Evolutionary conservation across 2,113 vertebrate species (phyloP).

Genomic region (Charina bottae): DNA sequence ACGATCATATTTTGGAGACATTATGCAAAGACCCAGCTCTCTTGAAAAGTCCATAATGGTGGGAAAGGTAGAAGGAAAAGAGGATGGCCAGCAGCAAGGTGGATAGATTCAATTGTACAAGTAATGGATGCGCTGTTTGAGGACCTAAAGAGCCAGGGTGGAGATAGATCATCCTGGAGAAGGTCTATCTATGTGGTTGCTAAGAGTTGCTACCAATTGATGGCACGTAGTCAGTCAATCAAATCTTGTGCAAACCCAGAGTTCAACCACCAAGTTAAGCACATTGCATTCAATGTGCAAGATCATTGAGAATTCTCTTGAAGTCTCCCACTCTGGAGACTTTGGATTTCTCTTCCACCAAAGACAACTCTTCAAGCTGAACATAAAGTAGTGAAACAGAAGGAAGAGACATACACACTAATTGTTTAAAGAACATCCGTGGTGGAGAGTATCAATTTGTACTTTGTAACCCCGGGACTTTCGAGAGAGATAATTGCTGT

Average conservation of each 20-base stretch:
- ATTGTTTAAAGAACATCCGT: slow-evolving; percentile 11
- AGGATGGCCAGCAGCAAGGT: not conserved
- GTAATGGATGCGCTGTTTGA: not conserved
- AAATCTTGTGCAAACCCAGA: not conserved
- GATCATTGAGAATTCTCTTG: not conserved
- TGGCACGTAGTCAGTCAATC: not conserved
- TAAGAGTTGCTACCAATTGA: not conserved
- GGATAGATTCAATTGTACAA: not conserved
- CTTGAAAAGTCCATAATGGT: not conserved
- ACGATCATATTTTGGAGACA: not conserved
- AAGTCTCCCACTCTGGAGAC: not conserved
- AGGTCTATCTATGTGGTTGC: not conserved
- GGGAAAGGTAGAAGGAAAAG: not conserved
- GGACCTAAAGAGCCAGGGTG: not conserved
- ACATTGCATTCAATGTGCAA: not conserved
- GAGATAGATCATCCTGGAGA: not conserved
- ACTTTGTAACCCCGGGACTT: slow-evolving; percentile 2
- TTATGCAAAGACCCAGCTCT: not conserved
- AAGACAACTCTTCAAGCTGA: not conserved
- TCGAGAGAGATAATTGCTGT: slow-evolving; percentile 25
- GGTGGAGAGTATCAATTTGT: slow-evolving; percentile 15
- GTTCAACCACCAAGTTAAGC: not conserved
- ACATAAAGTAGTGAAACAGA: not conserved
- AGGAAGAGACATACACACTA: not conserved
- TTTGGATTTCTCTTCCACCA: not conserved